Percentiles rank a stretch among this genome's conserved stretches.
Conservation (phyloP, 2,888 invertebrate species). For the Stenolophus ochropezus region DNA sequence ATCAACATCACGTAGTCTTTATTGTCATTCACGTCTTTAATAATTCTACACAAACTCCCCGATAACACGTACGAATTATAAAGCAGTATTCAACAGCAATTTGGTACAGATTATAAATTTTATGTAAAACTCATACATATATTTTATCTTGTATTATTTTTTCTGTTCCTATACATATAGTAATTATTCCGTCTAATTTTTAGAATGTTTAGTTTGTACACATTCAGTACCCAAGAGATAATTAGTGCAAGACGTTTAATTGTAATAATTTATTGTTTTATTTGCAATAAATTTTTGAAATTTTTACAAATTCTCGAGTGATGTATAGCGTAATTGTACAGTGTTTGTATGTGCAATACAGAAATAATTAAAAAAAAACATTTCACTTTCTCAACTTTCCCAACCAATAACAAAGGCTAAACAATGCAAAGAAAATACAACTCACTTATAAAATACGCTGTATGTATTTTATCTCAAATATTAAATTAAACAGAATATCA, state of each 20-base stretch:
- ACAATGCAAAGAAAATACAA: background rate
- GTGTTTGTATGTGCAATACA: conserved; percentile 59
- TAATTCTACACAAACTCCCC: conserved; percentile 24
- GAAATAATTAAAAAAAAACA: conserved; percentile 40
- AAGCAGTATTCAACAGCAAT: conserved; percentile 52
- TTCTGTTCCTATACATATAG: conserved; percentile 53
- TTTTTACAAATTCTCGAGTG: conserved; percentile 54
- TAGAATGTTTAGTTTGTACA: conserved; percentile 21
- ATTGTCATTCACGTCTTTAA: conserved; percentile 38
- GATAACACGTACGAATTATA: conserved; percentile 23
- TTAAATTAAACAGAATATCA: conserved; percentile 38
- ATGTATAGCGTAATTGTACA: conserved; percentile 55
- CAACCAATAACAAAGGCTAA: background rate
- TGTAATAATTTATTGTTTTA: conserved; percentile 58
- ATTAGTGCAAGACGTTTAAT: conserved; percentile 33
- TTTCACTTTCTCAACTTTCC: background rate
- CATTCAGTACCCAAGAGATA: conserved; percentile 1
- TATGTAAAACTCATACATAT: conserved; percentile 36
- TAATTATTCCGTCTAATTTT: conserved; percentile 38
- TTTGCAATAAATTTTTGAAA: conserved; percentile 59
- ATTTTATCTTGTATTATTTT: conserved; percentile 38
- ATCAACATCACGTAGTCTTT: conserved; percentile 49
- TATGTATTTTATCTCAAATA: conserved; percentile 43
- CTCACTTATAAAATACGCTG: conserved; percentile 17
- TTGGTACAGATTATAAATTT: conserved; percentile 32